Evolutionary conservation across 92 coral and sea anemone species (phyloP), one percentile per base, ranked within the genome.

Genomic region (Hydrozoanthus gracilis): DNA sequence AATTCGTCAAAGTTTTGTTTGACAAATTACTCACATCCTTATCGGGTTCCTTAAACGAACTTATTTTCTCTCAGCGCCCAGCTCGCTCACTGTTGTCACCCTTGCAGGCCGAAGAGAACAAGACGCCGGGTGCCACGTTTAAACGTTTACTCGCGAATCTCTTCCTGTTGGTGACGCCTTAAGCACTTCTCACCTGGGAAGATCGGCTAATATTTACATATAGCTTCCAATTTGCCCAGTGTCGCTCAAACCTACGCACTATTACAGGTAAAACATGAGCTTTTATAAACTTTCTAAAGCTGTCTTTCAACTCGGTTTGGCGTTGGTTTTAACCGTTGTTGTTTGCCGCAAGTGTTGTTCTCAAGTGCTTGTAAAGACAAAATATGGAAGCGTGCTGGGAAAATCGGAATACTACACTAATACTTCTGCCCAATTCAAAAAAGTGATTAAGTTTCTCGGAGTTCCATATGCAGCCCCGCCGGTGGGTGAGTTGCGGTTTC

Each of bases 391-490:
- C 44, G n/a, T 92, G 1, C 73, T 65, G 71, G 98, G 98, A 66
- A 69, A 78, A 14, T 73, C 91, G 11, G 86, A 95, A 45, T 76
- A 73, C 44, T 94, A 92, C 71, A 68, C 88, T 15, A 15, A 65
- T 64, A 68, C 66, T 18, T 71, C 51, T 78, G 79, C 90, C 11
- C 90, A 86, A 75, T 86, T 94, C 64, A 91, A 85, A 73, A 61
- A 78, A 7, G 93, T 94, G 20, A 91, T 76, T 76, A 94, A 88
- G 88, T 94, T 92, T 60, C 98, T 94, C 44, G 98, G 98, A 2
- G 76, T 94, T 68, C 98, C 95, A 2, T 94, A 88, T 54, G 98
- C 98, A 9, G 88, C 95, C 15, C 92, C 98, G 10, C 98, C 98
- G 52, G 64, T 82, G 44, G 92, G 90, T 6, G 90, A 92, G 51